phyloP scores from a whole-genome alignment of 2,113 vertebrate genomes.

The Phrynocephalus versicolor region DNA sequence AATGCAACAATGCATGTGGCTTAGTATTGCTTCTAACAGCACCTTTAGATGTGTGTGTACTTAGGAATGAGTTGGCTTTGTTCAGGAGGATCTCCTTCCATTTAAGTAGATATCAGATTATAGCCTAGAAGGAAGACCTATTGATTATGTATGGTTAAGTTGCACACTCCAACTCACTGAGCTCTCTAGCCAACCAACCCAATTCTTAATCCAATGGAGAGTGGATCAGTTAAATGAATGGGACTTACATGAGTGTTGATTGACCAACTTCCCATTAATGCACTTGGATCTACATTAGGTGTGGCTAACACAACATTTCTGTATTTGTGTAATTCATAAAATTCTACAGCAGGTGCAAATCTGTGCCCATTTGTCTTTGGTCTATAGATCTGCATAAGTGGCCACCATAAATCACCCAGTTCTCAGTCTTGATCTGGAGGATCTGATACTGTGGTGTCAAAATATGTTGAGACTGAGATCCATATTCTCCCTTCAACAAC shows the following conservation, averaged over 20 bases:
- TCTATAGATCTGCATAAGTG: too few relatives aligned
- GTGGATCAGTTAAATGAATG: not conserved
- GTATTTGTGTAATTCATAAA: too few relatives aligned
- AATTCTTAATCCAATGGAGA: not conserved
- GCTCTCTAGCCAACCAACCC: not conserved
- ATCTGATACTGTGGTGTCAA: too few relatives aligned
- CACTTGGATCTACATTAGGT: too few relatives aligned
- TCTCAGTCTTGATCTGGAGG: too few relatives aligned
- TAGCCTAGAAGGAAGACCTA: not conserved
- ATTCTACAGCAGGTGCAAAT: too few relatives aligned
- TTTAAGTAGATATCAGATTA: not conserved
- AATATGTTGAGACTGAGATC: too few relatives aligned
- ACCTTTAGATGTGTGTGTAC: not conserved
- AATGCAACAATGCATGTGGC: not conserved
- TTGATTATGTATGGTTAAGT: not conserved
- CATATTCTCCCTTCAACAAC: too few relatives aligned
- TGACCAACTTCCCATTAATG: too few relatives aligned
- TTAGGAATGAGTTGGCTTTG: not conserved
- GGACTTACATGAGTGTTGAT: not conserved
- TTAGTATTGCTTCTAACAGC: not conserved
- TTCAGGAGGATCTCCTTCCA: not conserved
- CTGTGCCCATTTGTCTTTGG: too few relatives aligned
- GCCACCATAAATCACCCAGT: too few relatives aligned
- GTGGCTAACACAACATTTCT: too few relatives aligned
- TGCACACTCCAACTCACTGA: not conserved